Evolutionary conservation across 2,888 invertebrate species (phyloP).

Genomic region (Globia sparganii): DNA sequence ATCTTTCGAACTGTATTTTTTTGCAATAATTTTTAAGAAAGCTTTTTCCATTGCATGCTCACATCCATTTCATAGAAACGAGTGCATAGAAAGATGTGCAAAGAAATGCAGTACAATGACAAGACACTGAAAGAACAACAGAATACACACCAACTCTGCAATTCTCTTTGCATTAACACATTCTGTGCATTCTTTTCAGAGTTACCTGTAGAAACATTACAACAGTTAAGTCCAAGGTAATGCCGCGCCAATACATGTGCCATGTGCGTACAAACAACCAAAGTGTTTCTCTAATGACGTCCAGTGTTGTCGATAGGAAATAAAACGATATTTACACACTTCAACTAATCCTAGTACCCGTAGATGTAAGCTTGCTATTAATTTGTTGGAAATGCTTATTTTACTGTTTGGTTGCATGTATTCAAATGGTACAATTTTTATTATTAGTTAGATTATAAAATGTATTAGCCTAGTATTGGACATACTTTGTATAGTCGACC

Average conservation of each 20-base stretch:
- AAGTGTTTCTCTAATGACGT: constrained; percentile 1
- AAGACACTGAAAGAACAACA: constrained; percentile 63
- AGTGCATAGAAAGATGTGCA: constrained; percentile 89
- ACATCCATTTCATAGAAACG: constrained; percentile 76
- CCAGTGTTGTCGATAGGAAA: constrained; percentile 7
- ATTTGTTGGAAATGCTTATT: constrained; percentile 31
- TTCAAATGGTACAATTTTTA: constrained; percentile 51
- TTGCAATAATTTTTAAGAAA: constrained; percentile 78
- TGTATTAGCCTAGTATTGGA: constrained; percentile 11
- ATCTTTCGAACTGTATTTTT: constrained; percentile 85
- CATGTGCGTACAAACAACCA: constrained; percentile 55
- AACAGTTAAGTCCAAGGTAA: constrained; percentile 71
- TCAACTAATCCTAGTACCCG: constrained; percentile 9
- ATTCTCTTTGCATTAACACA: constrained; percentile 83
- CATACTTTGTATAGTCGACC: not conserved
- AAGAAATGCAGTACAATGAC: constrained; percentile 85
- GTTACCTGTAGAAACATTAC: constrained; percentile 82
- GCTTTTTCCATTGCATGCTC: constrained; percentile 76
- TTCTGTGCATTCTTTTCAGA: constrained; percentile 90
- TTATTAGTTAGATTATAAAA: constrained; percentile 16
- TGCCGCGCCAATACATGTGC: constrained; percentile 45
- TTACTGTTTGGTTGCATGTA: constrained; percentile 60
- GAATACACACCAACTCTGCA: constrained; percentile 72
- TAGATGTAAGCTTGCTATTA: constrained; percentile 38
- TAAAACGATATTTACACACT: constrained; percentile 12